Conservation (phyloP, 2,888 invertebrate species). For the Nasonovia ribisnigri region DNA sequence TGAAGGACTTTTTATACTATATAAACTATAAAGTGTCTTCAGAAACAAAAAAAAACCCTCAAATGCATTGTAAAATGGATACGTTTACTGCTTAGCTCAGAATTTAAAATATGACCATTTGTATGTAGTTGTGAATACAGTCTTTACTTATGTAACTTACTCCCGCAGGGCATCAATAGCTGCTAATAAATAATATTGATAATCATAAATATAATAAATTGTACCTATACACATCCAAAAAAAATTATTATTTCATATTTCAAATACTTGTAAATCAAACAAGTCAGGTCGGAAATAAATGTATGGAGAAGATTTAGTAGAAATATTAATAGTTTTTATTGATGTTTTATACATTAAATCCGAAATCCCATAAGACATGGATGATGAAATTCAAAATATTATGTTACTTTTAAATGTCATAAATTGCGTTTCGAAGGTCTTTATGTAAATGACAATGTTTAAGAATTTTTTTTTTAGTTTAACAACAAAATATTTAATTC, state of each 20-base stretch:
- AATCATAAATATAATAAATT: background rate
- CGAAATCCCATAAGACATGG: background rate
- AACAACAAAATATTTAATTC: background rate
- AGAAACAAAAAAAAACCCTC: background rate
- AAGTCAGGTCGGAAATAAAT: background rate
- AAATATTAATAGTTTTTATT: background rate
- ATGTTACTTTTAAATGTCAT: slow-evolving; percentile 8
- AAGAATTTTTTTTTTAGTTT: slow-evolving; percentile 9
- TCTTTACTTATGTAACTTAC: too few species aligned
- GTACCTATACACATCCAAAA: background rate
- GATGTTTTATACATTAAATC: background rate
- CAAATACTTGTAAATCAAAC: background rate
- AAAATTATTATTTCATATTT: background rate
- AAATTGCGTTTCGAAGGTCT: slow-evolving; percentile 11
- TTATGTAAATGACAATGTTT: slow-evolving; percentile 8
- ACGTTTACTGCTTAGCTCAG: background rate
- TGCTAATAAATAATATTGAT: background rate
- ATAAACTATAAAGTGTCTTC: background rate
- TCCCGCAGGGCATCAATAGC: background rate
- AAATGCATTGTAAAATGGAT: background rate
- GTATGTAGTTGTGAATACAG: background rate
- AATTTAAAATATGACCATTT: background rate
- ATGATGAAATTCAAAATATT: background rate
- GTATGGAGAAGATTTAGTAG: slow-evolving; percentile 19
- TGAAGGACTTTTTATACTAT: background rate